A percentile compares a stretch with the other conserved stretches of the same genome.
Evolutionary conservation across 1,140 invertebrate genomes (phyloP).

Genomic region (Carposina sasakii): DNA sequence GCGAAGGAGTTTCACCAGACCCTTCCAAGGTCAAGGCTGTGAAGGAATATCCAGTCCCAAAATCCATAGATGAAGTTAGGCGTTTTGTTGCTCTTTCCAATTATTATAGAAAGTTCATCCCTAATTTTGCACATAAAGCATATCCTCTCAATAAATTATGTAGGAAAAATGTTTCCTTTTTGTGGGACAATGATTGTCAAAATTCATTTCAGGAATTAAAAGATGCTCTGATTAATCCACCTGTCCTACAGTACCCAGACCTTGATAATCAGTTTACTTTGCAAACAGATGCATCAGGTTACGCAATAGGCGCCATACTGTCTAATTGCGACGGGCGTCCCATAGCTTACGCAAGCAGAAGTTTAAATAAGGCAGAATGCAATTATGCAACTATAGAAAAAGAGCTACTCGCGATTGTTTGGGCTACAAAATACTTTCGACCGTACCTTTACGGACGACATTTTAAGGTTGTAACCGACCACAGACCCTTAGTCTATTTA

Average conservation of each 20-base stretch:
- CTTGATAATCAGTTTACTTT: slow-evolving; percentile 33
- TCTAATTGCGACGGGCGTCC: slow-evolving; percentile 41
- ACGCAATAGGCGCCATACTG: slow-evolving; percentile 32
- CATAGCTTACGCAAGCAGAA: slow-evolving; percentile 43
- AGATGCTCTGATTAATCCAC: background rate
- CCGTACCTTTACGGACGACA: slow-evolving; percentile 42
- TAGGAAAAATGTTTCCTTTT: background rate
- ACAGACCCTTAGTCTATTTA: slow-evolving; percentile 47
- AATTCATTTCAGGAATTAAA: background rate
- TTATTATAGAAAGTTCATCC: slow-evolving; percentile 59
- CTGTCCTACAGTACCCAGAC: slow-evolving; percentile 21
- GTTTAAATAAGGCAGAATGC: slow-evolving; percentile 44
- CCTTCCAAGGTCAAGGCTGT: slow-evolving; percentile 50
- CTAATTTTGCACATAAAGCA: slow-evolving; percentile 40
- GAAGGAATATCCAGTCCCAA: slow-evolving; percentile 46
- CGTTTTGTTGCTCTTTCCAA: slow-evolving; percentile 56
- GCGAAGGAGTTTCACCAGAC: slow-evolving; percentile 52
- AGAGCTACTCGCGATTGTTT: slow-evolving; percentile 71
- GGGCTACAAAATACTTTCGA: slow-evolving; percentile 53
- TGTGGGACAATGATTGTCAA: background rate
- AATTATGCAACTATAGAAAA: slow-evolving; percentile 54
- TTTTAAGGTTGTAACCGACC: slow-evolving; percentile 51
- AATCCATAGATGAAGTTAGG: slow-evolving; percentile 44
- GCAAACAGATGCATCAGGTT: slow-evolving; percentile 30
- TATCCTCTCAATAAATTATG: slow-evolving; percentile 8